These are phyloP conservation scores for Pandion haliaetus DNA, from an alignment of 2,113 vertebrate species.

Conservation along the genomic window DNA sequence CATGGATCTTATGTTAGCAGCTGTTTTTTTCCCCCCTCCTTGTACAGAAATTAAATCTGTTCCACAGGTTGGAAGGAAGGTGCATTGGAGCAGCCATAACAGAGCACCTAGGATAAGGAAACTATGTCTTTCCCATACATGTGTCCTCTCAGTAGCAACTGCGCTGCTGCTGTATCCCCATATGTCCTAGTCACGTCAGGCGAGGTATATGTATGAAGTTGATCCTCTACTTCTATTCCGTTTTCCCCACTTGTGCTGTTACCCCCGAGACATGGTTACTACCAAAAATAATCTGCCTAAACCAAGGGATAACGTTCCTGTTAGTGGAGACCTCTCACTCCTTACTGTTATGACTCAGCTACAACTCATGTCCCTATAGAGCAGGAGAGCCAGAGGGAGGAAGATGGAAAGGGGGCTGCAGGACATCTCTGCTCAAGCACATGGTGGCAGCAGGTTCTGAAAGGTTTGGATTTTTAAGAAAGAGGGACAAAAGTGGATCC, in stretches of 20 bases:
- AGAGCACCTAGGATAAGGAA: background rate
- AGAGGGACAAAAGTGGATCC: background rate
- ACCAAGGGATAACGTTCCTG: background rate
- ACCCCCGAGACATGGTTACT: background rate
- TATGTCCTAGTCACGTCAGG: background rate
- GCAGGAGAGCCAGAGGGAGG: background rate
- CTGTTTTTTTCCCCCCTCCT: background rate
- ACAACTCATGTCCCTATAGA: background rate
- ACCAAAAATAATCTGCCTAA: background rate
- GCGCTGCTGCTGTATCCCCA: background rate
- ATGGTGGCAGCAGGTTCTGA: background rate
- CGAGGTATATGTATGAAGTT: background rate
- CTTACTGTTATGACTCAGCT: background rate
- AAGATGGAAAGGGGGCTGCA: background rate
- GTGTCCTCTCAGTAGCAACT: background rate
- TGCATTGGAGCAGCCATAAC: background rate
- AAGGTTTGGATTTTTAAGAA: background rate
- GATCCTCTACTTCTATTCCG: background rate
- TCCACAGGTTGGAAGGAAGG: background rate
- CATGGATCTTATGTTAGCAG: background rate
- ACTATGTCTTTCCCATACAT: background rate
- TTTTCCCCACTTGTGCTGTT: background rate
- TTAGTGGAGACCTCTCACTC: background rate
- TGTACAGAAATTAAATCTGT: background rate
- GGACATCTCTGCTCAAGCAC: background rate